These are phyloP conservation scores for Rousettus madagascariensis DNA, from an alignment of 2,797 vertebrate species.

Conservation along the genomic window DNA sequence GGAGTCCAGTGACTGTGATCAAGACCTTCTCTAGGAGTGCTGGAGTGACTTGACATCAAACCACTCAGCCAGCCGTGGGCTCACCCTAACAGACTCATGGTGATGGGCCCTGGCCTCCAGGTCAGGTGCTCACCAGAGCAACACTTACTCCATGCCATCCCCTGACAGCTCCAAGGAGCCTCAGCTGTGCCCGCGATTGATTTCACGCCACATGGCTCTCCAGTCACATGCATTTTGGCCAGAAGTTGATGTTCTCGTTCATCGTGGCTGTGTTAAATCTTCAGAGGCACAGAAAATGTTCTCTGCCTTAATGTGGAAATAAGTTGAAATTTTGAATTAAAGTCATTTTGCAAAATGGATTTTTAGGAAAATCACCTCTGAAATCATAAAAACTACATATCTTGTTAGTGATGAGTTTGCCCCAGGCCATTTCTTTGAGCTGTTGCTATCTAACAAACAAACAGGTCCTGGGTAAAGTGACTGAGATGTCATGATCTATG, in stretches of 20 bases:
- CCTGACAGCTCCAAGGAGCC: not conserved
- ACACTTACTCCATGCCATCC: not conserved
- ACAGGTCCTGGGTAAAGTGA: not conserved
- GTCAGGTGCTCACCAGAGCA: not conserved
- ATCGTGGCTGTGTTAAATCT: not conserved
- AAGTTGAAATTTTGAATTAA: not conserved
- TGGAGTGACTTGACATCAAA: not conserved
- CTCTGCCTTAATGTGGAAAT: not conserved
- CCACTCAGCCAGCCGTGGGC: not conserved
- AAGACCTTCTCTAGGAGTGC: not conserved
- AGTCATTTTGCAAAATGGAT: not conserved
- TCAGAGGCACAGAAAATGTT: not conserved
- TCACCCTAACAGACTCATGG: not conserved
- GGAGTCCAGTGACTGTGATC: not conserved
- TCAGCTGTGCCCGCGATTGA: not conserved
- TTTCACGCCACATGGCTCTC: not conserved
- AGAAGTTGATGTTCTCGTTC: not conserved
- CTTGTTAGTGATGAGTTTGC: not conserved
- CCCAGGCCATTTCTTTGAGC: not conserved
- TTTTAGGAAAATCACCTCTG: not conserved
- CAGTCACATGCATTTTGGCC: not conserved
- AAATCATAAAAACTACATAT: not conserved
- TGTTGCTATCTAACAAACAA: not conserved
- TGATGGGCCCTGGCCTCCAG: not conserved
- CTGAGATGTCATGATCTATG: not conserved